Evolutionary conservation across 2,797 vertebrate genomes (phyloP).

Genomic region (Chrosomus eos): DNA sequence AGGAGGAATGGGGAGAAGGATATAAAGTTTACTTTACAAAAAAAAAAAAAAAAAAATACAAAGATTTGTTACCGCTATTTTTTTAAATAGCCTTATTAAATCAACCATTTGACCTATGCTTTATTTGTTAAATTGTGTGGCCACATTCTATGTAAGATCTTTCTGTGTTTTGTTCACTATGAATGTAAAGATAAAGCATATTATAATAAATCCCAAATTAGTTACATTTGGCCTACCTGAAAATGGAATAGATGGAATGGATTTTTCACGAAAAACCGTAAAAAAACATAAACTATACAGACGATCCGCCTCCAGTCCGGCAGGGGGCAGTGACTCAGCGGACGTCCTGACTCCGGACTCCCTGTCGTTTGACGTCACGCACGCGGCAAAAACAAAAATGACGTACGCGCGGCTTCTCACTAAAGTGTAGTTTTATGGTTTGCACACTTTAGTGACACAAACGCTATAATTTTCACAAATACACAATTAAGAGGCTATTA

Average conservation of each 20-base stretch:
- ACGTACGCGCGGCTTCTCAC: constrained; percentile 23
- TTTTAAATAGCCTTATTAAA: neutral
- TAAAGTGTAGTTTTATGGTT: neutral
- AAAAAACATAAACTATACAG: neutral
- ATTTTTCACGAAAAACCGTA: neutral
- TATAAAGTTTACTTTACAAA: neutral
- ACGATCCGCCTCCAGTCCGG: neutral
- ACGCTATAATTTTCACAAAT: neutral
- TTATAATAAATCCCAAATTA: neutral
- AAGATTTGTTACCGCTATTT: neutral
- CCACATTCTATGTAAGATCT: neutral
- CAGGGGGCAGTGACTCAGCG: neutral
- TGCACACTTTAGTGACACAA: neutral
- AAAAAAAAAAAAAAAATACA: neutral
- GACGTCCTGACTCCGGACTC: neutral
- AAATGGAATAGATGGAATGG: neutral
- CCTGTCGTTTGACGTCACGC: constrained; percentile 25
- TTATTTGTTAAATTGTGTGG: neutral
- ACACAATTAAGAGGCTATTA: neutral
- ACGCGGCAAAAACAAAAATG: constrained; percentile 61
- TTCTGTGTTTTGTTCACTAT: neutral
- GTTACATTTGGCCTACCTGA: neutral
- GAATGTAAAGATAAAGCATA: neutral
- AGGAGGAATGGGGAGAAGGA: neutral
- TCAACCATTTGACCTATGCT: neutral